phyloP scores from a whole-genome alignment of 2,113 vertebrate genomes.

The Ammodytes marinus region DNA sequence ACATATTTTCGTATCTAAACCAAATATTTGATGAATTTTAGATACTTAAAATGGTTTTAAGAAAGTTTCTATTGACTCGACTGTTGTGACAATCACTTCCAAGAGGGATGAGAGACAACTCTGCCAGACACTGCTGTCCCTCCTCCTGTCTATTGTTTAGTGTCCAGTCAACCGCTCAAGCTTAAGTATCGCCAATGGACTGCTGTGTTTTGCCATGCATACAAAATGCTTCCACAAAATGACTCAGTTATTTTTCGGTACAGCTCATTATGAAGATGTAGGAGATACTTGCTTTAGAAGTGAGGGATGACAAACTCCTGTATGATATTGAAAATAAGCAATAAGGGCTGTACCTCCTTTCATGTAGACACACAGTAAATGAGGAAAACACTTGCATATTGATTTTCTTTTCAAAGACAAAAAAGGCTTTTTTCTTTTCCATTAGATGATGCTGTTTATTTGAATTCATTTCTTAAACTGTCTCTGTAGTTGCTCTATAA shows the following conservation, averaged over 20 bases:
- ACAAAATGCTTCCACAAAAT: not conserved
- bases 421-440: not conserved
- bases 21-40: not conserved
- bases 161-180: not conserved
- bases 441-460: slow-evolving; percentile 23
- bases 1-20: not conserved
- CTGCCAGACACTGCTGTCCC: not conserved
- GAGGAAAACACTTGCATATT: slow-evolving; percentile 9
- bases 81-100: slow-evolving; percentile 3
- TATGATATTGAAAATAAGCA: slow-evolving; percentile 11
- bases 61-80: slow-evolving; percentile 3
- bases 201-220: not conserved
- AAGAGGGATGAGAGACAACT: not conserved
- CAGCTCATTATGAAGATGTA: not conserved
- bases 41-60: slow-evolving; percentile 1
- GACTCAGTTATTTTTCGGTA: not conserved
- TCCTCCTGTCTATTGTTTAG: not conserved
- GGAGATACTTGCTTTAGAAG: not conserved
- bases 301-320: not conserved
- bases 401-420: slow-evolving; percentile 1
- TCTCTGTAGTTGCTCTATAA: not conserved
- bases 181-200: not conserved
- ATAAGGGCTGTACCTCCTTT: not conserved
- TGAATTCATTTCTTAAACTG: slow-evolving; percentile 21
- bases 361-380: slow-evolving; percentile 17